phyloP scores from a whole-genome alignment of 2,113 vertebrate genomes.

The Caranx melampygus region DNA sequence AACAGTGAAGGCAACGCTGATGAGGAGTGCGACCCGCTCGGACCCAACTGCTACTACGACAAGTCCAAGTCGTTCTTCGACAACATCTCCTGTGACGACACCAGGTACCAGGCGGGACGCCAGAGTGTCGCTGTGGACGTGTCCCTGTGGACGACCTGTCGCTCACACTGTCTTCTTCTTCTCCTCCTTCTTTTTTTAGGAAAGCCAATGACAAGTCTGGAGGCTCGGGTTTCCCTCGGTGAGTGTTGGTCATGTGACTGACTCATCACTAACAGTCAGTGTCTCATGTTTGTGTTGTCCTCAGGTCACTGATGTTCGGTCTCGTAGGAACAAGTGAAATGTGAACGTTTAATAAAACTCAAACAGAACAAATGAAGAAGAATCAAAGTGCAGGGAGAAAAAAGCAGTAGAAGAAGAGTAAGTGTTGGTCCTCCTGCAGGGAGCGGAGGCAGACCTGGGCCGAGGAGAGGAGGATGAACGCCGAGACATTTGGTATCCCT shows the following conservation, averaged over 20 bases:
- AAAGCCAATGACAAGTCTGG: constrained; percentile 77
- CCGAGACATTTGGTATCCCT: constrained; percentile 93
- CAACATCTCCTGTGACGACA: constrained; percentile 98
- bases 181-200: constrained; percentile 44
- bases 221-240: constrained; percentile 71
- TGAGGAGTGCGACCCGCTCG: constrained; percentile 88
- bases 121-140: too few species aligned
- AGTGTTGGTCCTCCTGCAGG: constrained; percentile 67
- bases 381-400: too few species aligned
- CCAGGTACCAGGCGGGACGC: constrained; percentile 83
- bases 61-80: constrained; percentile 99
- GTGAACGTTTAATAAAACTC: too few species aligned
- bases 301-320: too few species aligned
- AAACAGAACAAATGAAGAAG: too few species aligned
- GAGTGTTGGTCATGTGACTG: constrained; percentile 1
- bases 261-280: too few species aligned
- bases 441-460: constrained; percentile 94
- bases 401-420: too few species aligned
- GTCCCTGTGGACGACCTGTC: too few species aligned
- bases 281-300: too few species aligned
- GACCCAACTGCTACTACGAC: constrained; percentile 95
- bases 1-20: constrained; percentile 91
- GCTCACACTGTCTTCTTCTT: neutral
- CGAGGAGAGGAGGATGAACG: constrained; percentile 92
- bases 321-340: too few species aligned